Conservation (phyloP, 2,113 vertebrate species). For the Porphyrio hochstetteri region DNA sequence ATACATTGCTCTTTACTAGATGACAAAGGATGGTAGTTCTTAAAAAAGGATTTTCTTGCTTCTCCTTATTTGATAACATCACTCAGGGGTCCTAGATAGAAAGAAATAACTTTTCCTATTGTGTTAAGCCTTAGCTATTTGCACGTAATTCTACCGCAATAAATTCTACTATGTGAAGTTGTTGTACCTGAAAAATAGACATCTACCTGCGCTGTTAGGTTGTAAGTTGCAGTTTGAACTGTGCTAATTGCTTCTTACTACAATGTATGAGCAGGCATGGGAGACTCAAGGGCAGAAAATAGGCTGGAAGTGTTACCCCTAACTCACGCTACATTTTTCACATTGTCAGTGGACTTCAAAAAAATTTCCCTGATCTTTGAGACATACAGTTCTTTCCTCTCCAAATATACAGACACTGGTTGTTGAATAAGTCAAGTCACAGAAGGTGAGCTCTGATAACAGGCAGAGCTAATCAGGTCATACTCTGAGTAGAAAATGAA, state of each 20-base stretch:
- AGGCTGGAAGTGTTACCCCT: not conserved
- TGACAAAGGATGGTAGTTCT: constrained; percentile 1
- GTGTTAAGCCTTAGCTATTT: not conserved
- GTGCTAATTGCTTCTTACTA: not conserved
- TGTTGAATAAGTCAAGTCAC: not conserved
- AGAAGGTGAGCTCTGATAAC: not conserved
- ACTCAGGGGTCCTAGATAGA: not conserved
- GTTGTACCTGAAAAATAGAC: not conserved
- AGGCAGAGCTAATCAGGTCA: constrained; percentile 31
- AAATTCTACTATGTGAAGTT: not conserved
- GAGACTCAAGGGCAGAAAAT: not conserved
- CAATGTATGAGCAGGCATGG: not conserved
- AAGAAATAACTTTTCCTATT: not conserved
- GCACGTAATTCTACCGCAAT: not conserved
- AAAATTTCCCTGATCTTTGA: not conserved
- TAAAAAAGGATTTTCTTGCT: not conserved
- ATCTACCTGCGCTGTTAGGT: not conserved
- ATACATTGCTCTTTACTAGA: not conserved
- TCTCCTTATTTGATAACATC: not conserved
- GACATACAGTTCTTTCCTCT: not conserved
- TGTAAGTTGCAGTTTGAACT: not conserved
- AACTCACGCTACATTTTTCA: not conserved
- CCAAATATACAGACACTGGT: not conserved
- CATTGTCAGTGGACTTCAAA: not conserved
- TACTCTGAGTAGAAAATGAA: constrained; percentile 7